Evolutionary conservation across 1,140 invertebrate species (phyloP).

Genomic region (Nasonia longicornis): DNA sequence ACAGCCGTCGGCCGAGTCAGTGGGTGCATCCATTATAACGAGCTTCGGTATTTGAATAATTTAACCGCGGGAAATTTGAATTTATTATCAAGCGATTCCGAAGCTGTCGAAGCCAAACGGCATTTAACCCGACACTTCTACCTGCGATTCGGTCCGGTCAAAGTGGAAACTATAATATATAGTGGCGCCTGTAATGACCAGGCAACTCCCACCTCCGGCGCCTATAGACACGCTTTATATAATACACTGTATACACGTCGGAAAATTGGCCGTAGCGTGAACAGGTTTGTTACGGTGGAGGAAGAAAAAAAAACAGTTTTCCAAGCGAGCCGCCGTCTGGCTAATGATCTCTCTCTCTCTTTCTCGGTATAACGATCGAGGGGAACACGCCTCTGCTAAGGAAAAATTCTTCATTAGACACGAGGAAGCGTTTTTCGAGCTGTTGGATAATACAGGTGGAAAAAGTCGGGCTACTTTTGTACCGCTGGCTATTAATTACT

Average conservation of each 20-base stretch:
- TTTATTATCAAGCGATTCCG: not conserved
- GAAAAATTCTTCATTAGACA: no score
- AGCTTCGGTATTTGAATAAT: no score
- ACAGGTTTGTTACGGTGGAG: not conserved
- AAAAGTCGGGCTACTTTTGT: no score
- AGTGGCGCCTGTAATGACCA: constrained; percentile 1
- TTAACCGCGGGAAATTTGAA: no score
- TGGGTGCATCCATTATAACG: no score
- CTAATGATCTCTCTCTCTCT: not conserved
- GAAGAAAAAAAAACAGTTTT: not conserved
- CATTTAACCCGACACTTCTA: not conserved
- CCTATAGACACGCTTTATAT: not conserved
- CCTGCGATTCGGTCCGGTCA: not conserved
- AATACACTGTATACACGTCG: not conserved
- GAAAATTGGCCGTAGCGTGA: not conserved
- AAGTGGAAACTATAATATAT: not conserved
- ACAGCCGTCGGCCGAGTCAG: not conserved
- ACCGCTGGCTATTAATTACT: no score
- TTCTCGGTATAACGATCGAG: not conserved
- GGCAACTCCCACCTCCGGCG: not conserved
- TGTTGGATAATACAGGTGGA: no score
- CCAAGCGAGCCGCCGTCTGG: not conserved
- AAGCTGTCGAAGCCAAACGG: not conserved
- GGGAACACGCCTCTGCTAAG: not conserved
- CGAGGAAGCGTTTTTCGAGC: no score